These are phyloP conservation scores for Dasypogon diadema DNA, from an alignment of 2,888 invertebrate species.

Conservation along the genomic window DNA sequence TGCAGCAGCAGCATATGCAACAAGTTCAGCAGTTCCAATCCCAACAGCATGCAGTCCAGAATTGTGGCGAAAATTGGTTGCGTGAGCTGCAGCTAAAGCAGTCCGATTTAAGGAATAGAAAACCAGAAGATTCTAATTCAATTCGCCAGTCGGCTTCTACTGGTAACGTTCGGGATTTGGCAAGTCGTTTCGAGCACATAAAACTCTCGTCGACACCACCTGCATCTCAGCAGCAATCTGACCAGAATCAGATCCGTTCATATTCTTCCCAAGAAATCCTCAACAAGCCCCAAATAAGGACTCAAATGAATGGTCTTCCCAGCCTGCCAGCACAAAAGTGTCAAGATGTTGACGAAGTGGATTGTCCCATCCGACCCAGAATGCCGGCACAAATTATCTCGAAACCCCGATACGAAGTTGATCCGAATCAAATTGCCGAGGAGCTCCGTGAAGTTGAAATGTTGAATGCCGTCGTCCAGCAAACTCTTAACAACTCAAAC, in stretches of 20 bases:
- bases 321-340: slow-evolving; percentile 47
- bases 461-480: slow-evolving; percentile 71
- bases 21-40: slow-evolving; percentile 72
- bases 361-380: slow-evolving; percentile 58
- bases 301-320: slow-evolving; percentile 70
- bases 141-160: slow-evolving; percentile 52
- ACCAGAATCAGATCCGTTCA: slow-evolving; percentile 60
- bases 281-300: slow-evolving; percentile 64
- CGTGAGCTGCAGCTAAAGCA: slow-evolving; percentile 85
- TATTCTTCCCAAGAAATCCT: slow-evolving; percentile 66
- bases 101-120: slow-evolving; percentile 73
- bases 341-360: slow-evolving; percentile 63
- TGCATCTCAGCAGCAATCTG: slow-evolving; percentile 31
- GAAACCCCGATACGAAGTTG: slow-evolving; percentile 67
- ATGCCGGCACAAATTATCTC: slow-evolving; percentile 57
- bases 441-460: slow-evolving; percentile 73
- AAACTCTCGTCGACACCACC: slow-evolving; percentile 53
- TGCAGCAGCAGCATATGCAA: slow-evolving; percentile 72
- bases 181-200: slow-evolving; percentile 81
- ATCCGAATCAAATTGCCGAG: slow-evolving; percentile 71
- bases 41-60: slow-evolving; percentile 62
- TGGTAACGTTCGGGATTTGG: slow-evolving; percentile 80
- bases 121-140: slow-evolving; percentile 52
- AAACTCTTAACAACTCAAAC: slow-evolving; percentile 71
- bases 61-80: slow-evolving; percentile 74